Evolutionary conservation across 2,888 invertebrate genomes (phyloP), one percentile per base, ranked within the genome.

Genomic region (Trissolcus brochymenae): DNA sequence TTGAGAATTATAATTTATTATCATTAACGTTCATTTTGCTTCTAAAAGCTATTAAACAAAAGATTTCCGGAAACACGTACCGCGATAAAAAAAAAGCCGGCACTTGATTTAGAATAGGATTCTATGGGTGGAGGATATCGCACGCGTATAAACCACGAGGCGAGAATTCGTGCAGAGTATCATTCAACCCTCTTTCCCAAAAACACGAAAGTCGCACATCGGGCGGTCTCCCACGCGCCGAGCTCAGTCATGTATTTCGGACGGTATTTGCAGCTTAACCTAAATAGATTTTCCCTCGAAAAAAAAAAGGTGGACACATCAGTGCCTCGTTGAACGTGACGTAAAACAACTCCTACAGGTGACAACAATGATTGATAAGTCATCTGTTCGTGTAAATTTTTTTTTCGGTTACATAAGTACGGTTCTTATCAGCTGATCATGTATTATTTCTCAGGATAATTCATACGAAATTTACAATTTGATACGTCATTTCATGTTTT

Each of bases 241-340:
- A 73, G 54, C 51, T 49, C 40, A 72, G 50, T 66, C 57, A 68
- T 64, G 74, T 77, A 73, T 80, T 65, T 77, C 71, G 70, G 77
- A 80, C 81, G 80, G 78, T 81, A 83, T 82, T 81, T 81, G 80
- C 81, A 78, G 81, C 79, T 83, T 82, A 84, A 82, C 83, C 83
- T 75, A 82, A 81, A 82, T 81, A 84, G 57, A 50, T 66, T 80
- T 82, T 76, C 67, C 51, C 51, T 56, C 55, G 35, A 66, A 25
- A n/a, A 55, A 66, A 25, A n/a, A 55, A 65, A 65, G 66, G 54
- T 66, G 46, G 55, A 49, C 61, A 66, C 53, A 60, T 46, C 59
- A 13, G 51, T 41, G 19, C 21, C 53, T 53, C 6, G 21, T 13
- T 40, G 41, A 14, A 55, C 2, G n/a, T 6, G 21, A 51, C 17